phyloP scores from a whole-genome alignment of 2,888 invertebrate species.

The Agrenia bidenticulata region DNA sequence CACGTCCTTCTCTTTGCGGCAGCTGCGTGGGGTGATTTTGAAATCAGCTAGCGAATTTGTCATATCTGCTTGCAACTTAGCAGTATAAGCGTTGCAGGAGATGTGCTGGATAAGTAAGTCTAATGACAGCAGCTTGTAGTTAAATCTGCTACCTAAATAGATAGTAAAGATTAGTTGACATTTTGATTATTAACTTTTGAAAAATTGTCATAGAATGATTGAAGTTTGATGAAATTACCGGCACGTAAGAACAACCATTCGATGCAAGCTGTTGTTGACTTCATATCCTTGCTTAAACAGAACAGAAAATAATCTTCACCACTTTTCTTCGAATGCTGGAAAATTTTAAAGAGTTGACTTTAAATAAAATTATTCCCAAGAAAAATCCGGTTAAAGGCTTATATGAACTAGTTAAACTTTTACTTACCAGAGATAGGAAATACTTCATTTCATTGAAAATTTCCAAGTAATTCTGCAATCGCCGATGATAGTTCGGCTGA shows the following conservation, averaged over 20 bases:
- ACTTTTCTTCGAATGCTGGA: neutral
- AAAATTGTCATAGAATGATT: neutral
- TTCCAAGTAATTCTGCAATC: neutral
- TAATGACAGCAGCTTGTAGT: neutral
- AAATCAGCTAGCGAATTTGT: no score
- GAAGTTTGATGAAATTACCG: neutral
- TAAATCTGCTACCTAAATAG: neutral
- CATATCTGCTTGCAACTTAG: no score
- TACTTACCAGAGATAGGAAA: neutral
- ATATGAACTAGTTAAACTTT: neutral
- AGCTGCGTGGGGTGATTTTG: no score
- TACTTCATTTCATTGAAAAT: neutral
- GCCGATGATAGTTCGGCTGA: neutral
- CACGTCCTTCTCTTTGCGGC: no score
- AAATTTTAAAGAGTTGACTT: no score
- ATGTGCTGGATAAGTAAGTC: neutral
- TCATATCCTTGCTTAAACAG: neutral
- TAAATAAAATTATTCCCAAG: no score
- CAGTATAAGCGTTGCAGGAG: neutral
- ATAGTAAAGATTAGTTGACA: neutral
- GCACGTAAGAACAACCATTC: neutral
- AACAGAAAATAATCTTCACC: neutral
- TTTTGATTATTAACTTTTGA: neutral
- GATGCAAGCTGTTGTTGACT: neutral
- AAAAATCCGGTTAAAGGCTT: neutral